These are phyloP conservation scores for Cinara cedri DNA, from an alignment of 2,888 invertebrate genomes.

Conservation along the genomic window DNA sequence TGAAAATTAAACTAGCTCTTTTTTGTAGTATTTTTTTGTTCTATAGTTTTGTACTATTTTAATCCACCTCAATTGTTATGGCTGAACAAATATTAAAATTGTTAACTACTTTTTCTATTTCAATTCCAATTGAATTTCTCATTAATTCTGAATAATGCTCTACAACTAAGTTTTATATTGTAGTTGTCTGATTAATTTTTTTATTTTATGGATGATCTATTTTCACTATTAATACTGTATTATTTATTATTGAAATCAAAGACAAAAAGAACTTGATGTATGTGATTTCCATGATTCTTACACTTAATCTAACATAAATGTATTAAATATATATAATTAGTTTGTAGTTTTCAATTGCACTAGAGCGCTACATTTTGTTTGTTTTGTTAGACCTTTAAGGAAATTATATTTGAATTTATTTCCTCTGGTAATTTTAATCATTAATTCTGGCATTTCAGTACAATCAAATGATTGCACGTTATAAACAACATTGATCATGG, in stretches of 20 bases:
- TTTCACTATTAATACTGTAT: not conserved
- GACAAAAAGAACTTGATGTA: slow-evolving; percentile 36
- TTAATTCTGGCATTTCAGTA: slow-evolving; percentile 41
- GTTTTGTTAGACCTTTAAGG: slow-evolving; percentile 51
- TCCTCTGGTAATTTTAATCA: slow-evolving; percentile 41
- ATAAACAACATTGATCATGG: slow-evolving; percentile 40
- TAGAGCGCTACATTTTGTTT: slow-evolving; percentile 57
- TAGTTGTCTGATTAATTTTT: not conserved
- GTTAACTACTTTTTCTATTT: no score
- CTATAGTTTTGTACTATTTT: no score
- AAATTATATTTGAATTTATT: slow-evolving; percentile 50
- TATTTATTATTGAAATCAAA: slow-evolving; percentile 14
- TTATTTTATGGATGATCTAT: not conserved
- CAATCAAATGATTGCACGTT: slow-evolving; percentile 54
- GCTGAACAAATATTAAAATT: no score
- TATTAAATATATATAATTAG: slow-evolving; percentile 57
- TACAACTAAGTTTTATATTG: not conserved
- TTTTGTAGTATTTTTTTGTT: no score
- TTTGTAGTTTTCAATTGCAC: slow-evolving; percentile 57
- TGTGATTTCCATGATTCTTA: slow-evolving; percentile 47
- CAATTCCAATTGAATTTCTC: not conserved
- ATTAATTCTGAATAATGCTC: not conserved
- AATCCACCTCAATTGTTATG: no score
- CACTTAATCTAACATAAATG: slow-evolving; percentile 49
- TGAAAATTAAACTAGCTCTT: no score